Evolutionary conservation across 1,140 invertebrate genomes (phyloP), one percentile per base, ranked within the genome.

Genomic region (Chrysoperla carnea): DNA sequence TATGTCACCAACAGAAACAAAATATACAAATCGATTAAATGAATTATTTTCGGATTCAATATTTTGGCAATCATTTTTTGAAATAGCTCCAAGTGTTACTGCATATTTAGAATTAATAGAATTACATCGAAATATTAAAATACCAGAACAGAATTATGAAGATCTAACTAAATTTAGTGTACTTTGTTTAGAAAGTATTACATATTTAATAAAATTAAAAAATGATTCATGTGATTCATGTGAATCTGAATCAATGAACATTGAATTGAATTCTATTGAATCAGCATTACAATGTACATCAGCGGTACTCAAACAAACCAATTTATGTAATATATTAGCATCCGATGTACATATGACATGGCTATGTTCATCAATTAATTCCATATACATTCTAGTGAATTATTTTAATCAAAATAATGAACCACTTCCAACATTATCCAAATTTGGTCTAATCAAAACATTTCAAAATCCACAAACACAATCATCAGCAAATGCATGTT

Each of bases 151-250:
- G 17, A 61, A 67, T 41, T 47, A 58, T 1, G 64, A 68, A 44
- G 69, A 76, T 50, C 58, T 81, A 2, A 66, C 67, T 1, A 64
- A 70, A 48, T 77, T 82, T 54, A 64, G 66, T 39, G 57, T 76
- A 3, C 44, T 81, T 0, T 74, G 70, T 49, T 54, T 77, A 14
- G 75, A 81, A 60, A 63, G 70, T 41, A 52, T 55, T 6, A 58
- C 58, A 17, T 63, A 56, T 56, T 58, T 63, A 36, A 46, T 67
- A 7, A 29, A 52, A 1, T 39, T 49, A 7, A 43, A 54, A 13
- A 44, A 47, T 38, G 47, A 43, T 2, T 48, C 36, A 6, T 44
- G 41, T 50, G 8, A 6, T 52, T 41, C 40, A 38, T n/a, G n/a
- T n/a, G n/a, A n/a, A 36, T 2, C 1, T 54, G 6, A 55, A 45